These are phyloP conservation scores for Parauchenoglanis punctatus DNA, from an alignment of 2,797 vertebrate species.

Conservation along the genomic window DNA sequence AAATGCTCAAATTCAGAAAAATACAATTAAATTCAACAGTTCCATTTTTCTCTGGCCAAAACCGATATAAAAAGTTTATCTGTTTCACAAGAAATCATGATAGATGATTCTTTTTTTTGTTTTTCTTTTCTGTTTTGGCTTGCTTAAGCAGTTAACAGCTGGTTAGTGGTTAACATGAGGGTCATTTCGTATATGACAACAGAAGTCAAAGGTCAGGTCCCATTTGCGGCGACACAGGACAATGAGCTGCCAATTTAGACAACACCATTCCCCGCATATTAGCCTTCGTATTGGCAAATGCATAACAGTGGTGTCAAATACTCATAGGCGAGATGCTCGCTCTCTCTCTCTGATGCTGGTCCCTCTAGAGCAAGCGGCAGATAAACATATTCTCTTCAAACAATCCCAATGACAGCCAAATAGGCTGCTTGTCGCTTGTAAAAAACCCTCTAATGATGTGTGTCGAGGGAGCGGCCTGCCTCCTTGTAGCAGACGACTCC, in stretches of 20 bases:
- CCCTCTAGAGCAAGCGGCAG: slow-evolving; percentile 81
- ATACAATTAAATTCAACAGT: not conserved
- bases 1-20: not conserved
- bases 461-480: slow-evolving; percentile 86
- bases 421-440: slow-evolving; percentile 92
- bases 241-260: slow-evolving; percentile 71
- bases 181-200: slow-evolving; percentile 63
- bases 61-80: not conserved
- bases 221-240: slow-evolving; percentile 58
- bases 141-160: slow-evolving; percentile 66
- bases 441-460: slow-evolving; percentile 90
- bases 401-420: slow-evolving; percentile 94
- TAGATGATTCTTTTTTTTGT: too few species aligned
- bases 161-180: slow-evolving; percentile 55
- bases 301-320: slow-evolving; percentile 81
- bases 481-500: slow-evolving; percentile 84
- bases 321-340: slow-evolving; percentile 79
- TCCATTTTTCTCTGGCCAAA: not conserved
- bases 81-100: not conserved
- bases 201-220: slow-evolving; percentile 69
- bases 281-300: slow-evolving; percentile 85
- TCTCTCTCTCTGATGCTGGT: slow-evolving; percentile 76
- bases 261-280: slow-evolving; percentile 70
- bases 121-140: slow-evolving; percentile 6
- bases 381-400: slow-evolving; percentile 93